Percentiles rank a stretch among this genome's conserved stretches.
These are phyloP conservation scores for Sussaba pulchella DNA, from an alignment of 2,888 invertebrate species.

Conservation along the genomic window DNA sequence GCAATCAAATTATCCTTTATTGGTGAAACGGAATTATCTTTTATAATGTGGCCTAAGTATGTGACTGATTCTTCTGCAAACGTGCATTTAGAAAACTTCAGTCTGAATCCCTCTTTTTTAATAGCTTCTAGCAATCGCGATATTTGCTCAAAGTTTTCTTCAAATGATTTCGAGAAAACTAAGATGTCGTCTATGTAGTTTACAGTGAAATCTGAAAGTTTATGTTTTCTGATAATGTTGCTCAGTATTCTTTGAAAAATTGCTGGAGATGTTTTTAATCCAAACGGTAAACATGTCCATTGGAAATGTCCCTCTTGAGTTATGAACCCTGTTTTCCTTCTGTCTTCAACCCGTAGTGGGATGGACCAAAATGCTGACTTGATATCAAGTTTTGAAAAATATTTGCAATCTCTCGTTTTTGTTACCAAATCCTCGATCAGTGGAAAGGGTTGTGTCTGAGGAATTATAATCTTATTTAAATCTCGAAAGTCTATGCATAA, in stretches of 20 bases:
- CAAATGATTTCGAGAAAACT: conserved; percentile 8
- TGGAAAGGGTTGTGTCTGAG: no score
- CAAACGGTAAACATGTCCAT: conserved; percentile 18
- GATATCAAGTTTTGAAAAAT: background rate
- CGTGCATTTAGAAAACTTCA: conserved; percentile 8
- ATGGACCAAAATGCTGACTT: conserved; percentile 25
- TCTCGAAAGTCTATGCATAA: no score
- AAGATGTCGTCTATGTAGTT: conserved; percentile 27
- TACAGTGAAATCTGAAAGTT: background rate
- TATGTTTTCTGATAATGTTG: conserved; percentile 15
- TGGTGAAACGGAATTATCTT: conserved; percentile 19
- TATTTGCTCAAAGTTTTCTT: background rate
- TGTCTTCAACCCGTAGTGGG: conserved; percentile 7
- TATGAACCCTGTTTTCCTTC: background rate
- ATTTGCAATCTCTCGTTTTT: no score
- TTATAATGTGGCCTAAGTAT: conserved; percentile 37
- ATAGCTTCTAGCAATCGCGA: background rate
- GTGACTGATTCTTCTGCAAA: conserved; percentile 7
- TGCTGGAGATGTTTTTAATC: conserved; percentile 7
- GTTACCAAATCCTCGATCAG: no score
- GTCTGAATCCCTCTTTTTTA: background rate
- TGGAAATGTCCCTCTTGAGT: background rate
- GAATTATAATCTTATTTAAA: no score
- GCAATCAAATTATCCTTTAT: conserved; percentile 35
- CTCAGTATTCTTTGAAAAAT: conserved; percentile 32